Conservation (phyloP, 2,888 invertebrate genomes). For the Cosmia trapezina region DNA sequence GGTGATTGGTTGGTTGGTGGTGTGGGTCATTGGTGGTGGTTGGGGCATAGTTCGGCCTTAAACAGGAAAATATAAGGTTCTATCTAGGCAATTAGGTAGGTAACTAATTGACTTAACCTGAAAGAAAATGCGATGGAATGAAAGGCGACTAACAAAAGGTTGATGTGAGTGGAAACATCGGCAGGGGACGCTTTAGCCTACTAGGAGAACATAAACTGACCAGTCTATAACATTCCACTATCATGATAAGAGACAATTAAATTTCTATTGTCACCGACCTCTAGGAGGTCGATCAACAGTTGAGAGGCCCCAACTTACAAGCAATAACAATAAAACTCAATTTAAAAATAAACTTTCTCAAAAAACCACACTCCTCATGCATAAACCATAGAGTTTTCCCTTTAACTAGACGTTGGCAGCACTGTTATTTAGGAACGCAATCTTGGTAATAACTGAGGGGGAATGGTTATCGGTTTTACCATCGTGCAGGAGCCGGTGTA, state of each 20-base stretch:
- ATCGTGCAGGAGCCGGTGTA: constrained; percentile 40
- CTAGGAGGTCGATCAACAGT: too few relatives aligned
- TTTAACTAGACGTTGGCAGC: constrained; percentile 40
- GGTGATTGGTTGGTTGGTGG: too few relatives aligned
- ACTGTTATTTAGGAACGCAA: constrained; percentile 58
- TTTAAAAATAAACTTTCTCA: constrained; percentile 40
- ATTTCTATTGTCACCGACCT: too few relatives aligned
- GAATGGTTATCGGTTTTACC: constrained; percentile 44
- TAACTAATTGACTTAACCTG: background rate
- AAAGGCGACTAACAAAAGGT: too few relatives aligned
- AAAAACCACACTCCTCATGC: constrained; percentile 52
- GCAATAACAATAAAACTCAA: constrained; percentile 32
- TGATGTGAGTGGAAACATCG: too few relatives aligned
- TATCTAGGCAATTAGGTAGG: constrained; percentile 8
- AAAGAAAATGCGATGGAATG: too few relatives aligned
- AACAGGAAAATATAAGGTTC: background rate
- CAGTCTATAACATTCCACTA: background rate
- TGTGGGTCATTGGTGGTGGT: too few relatives aligned
- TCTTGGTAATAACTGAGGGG: constrained; percentile 54
- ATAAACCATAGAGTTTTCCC: constrained; percentile 51
- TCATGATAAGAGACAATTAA: too few relatives aligned
- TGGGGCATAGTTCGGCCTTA: too few relatives aligned
- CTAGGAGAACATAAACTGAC: background rate
- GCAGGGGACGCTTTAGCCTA: too few relatives aligned
- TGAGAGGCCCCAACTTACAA: constrained; percentile 10